These are phyloP conservation scores for Hyperopisus bebe DNA, from an alignment of 2,113 vertebrate genomes.

Conservation along the genomic window DNA sequence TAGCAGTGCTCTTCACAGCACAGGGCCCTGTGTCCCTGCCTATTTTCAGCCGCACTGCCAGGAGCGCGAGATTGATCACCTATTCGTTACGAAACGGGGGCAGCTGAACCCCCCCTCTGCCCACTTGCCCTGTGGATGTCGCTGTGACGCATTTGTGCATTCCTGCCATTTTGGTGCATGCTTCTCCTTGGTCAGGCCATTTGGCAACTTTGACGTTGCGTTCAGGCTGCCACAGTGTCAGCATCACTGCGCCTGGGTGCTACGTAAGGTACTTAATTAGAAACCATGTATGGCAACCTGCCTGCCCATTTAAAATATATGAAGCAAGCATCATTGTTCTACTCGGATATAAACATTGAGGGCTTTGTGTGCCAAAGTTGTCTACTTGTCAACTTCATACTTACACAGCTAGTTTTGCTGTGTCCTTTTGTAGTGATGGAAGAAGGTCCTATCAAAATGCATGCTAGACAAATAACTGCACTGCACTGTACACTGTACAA, in stretches of 20 bases:
- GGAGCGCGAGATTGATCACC: conserved; percentile 18
- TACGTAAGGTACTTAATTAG: not conserved
- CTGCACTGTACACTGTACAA: not conserved
- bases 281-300: not conserved
- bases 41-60: not conserved
- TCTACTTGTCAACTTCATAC: not conserved
- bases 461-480: not conserved
- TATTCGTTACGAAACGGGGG: not conserved
- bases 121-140: not conserved
- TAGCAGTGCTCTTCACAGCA: conserved; percentile 14
- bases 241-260: not conserved
- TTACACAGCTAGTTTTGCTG: not conserved
- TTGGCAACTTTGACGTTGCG: not conserved
- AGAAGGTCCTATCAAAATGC: not conserved
- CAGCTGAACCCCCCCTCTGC: not conserved
- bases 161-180: not conserved
- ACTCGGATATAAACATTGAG: not conserved
- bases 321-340: not conserved
- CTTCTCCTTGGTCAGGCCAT: not conserved
- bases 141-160: not conserved
- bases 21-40: not conserved
- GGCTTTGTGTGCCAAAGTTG: not conserved
- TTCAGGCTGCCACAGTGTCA: not conserved
- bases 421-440: not conserved
- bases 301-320: not conserved